phyloP scores from a whole-genome alignment of 2,888 invertebrate species.

The Campopleginae sp. region DNA sequence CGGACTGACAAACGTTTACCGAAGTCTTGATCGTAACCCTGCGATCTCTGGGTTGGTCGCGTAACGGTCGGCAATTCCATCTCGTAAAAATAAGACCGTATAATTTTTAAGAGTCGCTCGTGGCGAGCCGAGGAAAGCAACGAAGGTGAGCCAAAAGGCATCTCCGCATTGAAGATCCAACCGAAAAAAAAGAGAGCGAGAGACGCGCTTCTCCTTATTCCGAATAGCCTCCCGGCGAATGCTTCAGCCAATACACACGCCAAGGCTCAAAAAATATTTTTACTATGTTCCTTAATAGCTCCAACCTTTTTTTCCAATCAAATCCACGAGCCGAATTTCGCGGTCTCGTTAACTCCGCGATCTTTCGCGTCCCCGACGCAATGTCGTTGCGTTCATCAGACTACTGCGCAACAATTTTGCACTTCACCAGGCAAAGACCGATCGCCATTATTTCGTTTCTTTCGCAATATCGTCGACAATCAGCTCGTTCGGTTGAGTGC shows the following conservation, averaged over 20 bases:
- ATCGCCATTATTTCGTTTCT: not conserved
- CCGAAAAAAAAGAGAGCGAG: conserved; percentile 6
- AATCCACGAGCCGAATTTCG: not conserved
- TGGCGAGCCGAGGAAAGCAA: conserved; percentile 46
- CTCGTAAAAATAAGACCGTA: conserved; percentile 71
- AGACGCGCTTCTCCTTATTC: conserved; percentile 2
- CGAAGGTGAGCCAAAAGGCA: conserved; percentile 40
- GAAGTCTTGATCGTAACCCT: conserved; percentile 29
- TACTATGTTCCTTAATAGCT: not conserved
- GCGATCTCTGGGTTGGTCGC: conserved; percentile 66
- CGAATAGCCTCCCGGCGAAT: conserved; percentile 51
- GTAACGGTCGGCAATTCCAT: conserved; percentile 70
- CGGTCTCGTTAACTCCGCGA: not conserved
- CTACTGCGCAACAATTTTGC: not conserved
- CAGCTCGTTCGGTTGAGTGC: not conserved
- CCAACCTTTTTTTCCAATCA: conserved; percentile 1
- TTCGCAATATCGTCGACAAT: too few relatives aligned
- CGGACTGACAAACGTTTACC: conserved; percentile 4
- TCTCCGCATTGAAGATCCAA: conserved; percentile 35
- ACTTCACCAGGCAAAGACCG: not conserved
- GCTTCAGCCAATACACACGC: conserved; percentile 31
- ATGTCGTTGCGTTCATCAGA: not conserved
- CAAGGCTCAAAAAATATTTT: not conserved
- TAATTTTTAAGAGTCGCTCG: conserved; percentile 67
- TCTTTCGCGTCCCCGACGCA: not conserved